A percentile compares a stretch with the other conserved stretches of the same genome.
phyloP scores from a whole-genome alignment of 2,888 invertebrate genomes.

The Spodoptera picta region DNA sequence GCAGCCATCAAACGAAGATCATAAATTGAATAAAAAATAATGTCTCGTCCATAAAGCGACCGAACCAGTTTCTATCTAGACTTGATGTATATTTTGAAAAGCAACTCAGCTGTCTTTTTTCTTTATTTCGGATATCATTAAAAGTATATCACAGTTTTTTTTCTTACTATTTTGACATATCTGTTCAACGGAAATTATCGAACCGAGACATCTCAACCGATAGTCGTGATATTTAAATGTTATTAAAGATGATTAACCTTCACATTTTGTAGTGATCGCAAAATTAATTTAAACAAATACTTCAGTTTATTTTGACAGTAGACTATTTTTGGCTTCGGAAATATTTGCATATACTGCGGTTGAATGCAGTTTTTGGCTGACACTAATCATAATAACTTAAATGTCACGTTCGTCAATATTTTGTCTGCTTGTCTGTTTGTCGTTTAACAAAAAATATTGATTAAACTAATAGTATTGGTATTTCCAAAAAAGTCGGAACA shows the following conservation, averaged over 20 bases:
- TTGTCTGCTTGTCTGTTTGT: conserved; percentile 1
- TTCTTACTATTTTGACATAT: conserved; percentile 13
- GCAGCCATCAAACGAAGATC: not conserved
- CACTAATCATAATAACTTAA: conserved; percentile 6
- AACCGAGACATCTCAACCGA: conserved; percentile 16
- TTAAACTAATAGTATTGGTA: conserved; percentile 23
- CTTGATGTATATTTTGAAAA: conserved; percentile 4
- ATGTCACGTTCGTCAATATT: not conserved
- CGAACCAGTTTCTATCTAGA: conserved; percentile 17
- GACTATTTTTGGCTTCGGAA: conserved; percentile 4
- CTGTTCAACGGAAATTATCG: conserved; percentile 14
- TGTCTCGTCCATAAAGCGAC: not conserved
- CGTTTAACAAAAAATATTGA: conserved; percentile 16
- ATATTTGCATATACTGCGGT: conserved; percentile 21
- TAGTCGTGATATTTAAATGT: conserved; percentile 43
- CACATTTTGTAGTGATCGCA: conserved; percentile 33
- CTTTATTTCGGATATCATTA: conserved; percentile 6
- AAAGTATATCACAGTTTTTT: conserved; percentile 10
- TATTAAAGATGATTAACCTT: conserved; percentile 31
- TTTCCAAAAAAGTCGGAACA: conserved; percentile 11
- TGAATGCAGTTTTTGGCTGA: conserved; percentile 13
- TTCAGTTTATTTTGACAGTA: conserved; percentile 26
- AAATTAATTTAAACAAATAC: conserved; percentile 36
- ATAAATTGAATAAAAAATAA: not conserved
- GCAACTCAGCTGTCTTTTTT: not conserved